Conservation (phyloP, 1,140 invertebrate genomes). For the Anastrepha ludens region DNA sequence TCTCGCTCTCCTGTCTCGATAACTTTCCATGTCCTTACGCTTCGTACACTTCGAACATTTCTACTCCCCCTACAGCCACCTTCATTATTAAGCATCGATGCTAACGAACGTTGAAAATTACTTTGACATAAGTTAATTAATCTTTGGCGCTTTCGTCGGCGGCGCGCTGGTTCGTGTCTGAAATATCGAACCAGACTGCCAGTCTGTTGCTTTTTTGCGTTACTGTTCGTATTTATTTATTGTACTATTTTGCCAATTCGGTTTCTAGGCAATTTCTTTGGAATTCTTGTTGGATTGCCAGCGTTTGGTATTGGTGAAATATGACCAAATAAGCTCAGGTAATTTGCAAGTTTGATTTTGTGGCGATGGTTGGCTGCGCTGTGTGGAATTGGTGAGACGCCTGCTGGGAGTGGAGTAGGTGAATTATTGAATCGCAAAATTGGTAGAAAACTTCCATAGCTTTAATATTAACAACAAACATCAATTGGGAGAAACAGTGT, state of each 20-base stretch:
- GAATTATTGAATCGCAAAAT: not conserved
- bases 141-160: constrained; percentile 72
- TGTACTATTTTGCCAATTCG: constrained; percentile 58
- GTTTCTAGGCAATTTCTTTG: constrained; percentile 56
- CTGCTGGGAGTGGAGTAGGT: not conserved
- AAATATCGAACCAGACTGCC: constrained; percentile 67
- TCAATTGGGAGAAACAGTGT: no score
- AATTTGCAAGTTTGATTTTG: constrained; percentile 73
- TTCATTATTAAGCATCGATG: not conserved
- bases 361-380: constrained; percentile 54
- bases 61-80: not conserved
- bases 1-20: not conserved
- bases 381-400: not conserved
- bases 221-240: constrained; percentile 28
- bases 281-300: not conserved
- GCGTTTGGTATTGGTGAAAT: constrained; percentile 64
- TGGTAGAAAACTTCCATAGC: not conserved
- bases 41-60: no score
- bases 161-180: constrained; percentile 68
- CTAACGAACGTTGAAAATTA: constrained; percentile 74
- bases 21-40: not conserved
- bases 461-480: no score
- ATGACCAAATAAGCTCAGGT: constrained; percentile 73
- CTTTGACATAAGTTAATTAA: constrained; percentile 74
- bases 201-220: constrained; percentile 9